A percentile compares a stretch with the other conserved stretches of the same genome.
These are phyloP conservation scores for Drosophila putrida DNA, from an alignment of 2,888 invertebrate genomes.

Conservation along the genomic window DNA sequence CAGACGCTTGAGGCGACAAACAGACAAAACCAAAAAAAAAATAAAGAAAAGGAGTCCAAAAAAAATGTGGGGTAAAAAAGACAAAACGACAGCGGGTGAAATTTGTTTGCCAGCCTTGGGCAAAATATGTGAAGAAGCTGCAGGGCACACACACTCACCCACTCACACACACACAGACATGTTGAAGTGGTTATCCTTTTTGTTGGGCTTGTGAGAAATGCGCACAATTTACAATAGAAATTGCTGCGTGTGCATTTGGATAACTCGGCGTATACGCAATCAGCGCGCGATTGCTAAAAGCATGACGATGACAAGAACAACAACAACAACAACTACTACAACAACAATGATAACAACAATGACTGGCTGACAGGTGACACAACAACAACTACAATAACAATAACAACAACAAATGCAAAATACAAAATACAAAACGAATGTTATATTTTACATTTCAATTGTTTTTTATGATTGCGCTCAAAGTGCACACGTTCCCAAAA, in stretches of 20 bases:
- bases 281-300: conserved; percentile 75
- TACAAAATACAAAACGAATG: conserved; percentile 57
- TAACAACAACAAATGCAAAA: background rate
- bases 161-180: conserved; percentile 16
- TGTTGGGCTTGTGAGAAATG: conserved; percentile 65
- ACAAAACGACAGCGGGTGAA: conserved; percentile 53
- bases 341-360: conserved; percentile 13
- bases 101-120: conserved; percentile 73
- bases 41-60: conserved; percentile 7
- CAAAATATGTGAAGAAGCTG: conserved; percentile 51
- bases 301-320: conserved; percentile 48
- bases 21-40: conserved; percentile 30
- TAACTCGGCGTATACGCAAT: conserved; percentile 76
- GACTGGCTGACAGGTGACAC: conserved; percentile 55
- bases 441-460: conserved; percentile 81
- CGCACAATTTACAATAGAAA: conserved; percentile 76
- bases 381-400: conserved; percentile 25
- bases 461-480: conserved; percentile 79
- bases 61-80: conserved; percentile 20
- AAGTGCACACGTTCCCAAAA: conserved; percentile 70
- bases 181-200: conserved; percentile 29
- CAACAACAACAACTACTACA: conserved; percentile 33
- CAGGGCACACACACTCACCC: conserved; percentile 19
- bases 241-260: conserved; percentile 76
- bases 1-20: conserved; percentile 57